Conservation (phyloP, 2,888 invertebrate genomes). For the Zygothrica quintamaculata region DNA sequence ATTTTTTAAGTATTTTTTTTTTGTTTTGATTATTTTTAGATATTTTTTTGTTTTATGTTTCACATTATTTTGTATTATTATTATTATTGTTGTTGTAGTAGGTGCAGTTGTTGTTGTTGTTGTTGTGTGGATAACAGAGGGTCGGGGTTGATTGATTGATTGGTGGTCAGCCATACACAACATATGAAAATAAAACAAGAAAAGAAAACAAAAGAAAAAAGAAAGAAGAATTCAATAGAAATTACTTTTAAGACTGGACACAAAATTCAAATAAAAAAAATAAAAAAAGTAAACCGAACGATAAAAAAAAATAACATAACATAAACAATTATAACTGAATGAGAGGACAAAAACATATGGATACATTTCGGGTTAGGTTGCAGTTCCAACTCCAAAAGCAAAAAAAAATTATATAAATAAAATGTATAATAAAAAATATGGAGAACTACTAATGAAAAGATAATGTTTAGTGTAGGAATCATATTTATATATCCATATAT, state of each 20-base stretch:
- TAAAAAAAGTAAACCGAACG: conserved; percentile 23
- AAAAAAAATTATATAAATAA: conserved; percentile 2
- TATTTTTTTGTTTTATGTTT: conserved; percentile 37
- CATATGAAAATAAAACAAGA: conserved; percentile 79
- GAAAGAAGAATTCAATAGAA: conserved; percentile 75
- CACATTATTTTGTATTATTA: conserved; percentile 33
- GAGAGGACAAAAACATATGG: conserved; percentile 20
- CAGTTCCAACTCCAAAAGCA: background rate
- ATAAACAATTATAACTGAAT: conserved; percentile 51
- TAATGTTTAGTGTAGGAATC: too few species aligned
- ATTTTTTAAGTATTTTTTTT: conserved; percentile 29
- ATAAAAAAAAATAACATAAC: conserved; percentile 40
- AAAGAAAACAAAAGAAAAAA: conserved; percentile 77
- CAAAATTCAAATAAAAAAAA: conserved; percentile 57
- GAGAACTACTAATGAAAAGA: too few species aligned
- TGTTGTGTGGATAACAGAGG: conserved; percentile 13
- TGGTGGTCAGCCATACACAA: conserved; percentile 66
- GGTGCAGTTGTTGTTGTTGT: conserved; percentile 46
- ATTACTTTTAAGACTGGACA: conserved; percentile 76
- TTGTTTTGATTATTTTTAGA: conserved; percentile 13
- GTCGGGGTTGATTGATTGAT: conserved; percentile 22
- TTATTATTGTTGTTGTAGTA: conserved; percentile 45
- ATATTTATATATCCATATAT: too few species aligned
- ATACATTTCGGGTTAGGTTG: background rate
- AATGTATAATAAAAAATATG: too few species aligned